phyloP scores from a whole-genome alignment of 2,113 vertebrate genomes.

The Pholis gunnellus region DNA sequence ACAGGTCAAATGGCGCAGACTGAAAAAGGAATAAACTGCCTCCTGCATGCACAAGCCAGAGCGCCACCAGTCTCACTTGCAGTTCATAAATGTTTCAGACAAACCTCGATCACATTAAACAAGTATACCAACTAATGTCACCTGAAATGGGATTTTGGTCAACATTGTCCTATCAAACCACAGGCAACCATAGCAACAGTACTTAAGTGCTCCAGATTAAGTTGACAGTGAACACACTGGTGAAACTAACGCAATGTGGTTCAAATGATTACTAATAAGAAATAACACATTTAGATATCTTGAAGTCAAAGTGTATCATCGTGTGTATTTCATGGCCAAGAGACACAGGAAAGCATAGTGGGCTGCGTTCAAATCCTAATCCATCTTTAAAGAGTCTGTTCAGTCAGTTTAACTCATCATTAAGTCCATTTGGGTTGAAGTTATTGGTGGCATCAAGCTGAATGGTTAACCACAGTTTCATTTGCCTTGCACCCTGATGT shows the following conservation, averaged over 20 bases:
- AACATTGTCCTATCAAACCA: no score
- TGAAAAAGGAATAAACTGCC: neutral
- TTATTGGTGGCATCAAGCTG: neutral
- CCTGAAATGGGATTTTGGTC: neutral
- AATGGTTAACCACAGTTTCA: neutral
- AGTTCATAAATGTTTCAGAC: neutral
- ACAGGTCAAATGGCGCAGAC: neutral
- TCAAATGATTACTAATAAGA: no score
- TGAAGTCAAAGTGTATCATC: neutral
- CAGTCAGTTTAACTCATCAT: neutral
- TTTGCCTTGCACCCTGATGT: neutral
- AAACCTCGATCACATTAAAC: neutral
- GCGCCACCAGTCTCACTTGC: neutral
- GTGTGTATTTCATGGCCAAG: neutral
- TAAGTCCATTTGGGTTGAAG: neutral
- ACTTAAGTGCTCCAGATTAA: no score
- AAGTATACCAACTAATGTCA: neutral
- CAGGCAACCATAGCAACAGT: no score
- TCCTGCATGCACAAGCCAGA: neutral
- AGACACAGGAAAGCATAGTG: neutral
- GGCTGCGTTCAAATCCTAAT: neutral
- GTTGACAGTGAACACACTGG: no score
- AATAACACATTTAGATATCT: no score
- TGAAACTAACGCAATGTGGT: no score
- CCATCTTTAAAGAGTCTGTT: neutral